A percentile compares a stretch with the other conserved stretches of the same genome.
Conservation (phyloP, 2,888 invertebrate species). For the Ceraclea dissimilis region DNA sequence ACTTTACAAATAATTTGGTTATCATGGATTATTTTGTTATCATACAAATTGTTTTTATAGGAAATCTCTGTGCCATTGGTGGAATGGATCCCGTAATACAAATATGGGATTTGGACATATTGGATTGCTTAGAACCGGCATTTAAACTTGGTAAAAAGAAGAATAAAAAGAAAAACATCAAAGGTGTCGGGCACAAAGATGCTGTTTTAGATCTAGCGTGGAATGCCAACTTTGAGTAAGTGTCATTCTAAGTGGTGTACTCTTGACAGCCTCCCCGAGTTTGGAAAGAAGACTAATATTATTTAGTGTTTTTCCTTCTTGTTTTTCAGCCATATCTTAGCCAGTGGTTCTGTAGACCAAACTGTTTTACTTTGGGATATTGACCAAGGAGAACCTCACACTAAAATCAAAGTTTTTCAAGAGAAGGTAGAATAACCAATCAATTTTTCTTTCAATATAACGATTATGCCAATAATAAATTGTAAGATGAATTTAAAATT, state of each 20-base stretch:
- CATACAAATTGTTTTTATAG: conserved; percentile 32
- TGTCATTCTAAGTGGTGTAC: neutral
- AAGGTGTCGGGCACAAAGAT: conserved; percentile 72
- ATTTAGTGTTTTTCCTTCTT: too few relatives aligned
- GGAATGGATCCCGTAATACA: conserved; percentile 89
- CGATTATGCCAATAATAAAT: conserved; percentile 16
- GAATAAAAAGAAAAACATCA: conserved; percentile 64
- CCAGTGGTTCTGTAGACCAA: conserved; percentile 88
- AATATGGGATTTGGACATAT: conserved; percentile 95
- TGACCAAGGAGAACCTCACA: conserved; percentile 68
- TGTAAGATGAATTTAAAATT: conserved; percentile 1
- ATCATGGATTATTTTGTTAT: too few relatives aligned
- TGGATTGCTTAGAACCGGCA: conserved; percentile 84
- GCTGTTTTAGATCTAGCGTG: conserved; percentile 88
- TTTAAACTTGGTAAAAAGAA: conserved; percentile 70
- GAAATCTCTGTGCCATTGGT: conserved; percentile 87
- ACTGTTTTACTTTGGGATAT: conserved; percentile 90
- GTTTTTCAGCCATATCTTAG: conserved; percentile 67
- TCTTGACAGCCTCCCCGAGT: neutral
- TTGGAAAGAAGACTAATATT: too few relatives aligned
- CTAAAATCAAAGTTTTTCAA: conserved; percentile 62
- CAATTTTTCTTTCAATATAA: neutral
- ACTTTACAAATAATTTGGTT: too few relatives aligned
- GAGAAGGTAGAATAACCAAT: conserved; percentile 63
- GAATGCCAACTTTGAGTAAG: conserved; percentile 68